Evolutionary conservation across 2,113 vertebrate species (phyloP).

Genomic region (Tretioscincus oriximinensis): DNA sequence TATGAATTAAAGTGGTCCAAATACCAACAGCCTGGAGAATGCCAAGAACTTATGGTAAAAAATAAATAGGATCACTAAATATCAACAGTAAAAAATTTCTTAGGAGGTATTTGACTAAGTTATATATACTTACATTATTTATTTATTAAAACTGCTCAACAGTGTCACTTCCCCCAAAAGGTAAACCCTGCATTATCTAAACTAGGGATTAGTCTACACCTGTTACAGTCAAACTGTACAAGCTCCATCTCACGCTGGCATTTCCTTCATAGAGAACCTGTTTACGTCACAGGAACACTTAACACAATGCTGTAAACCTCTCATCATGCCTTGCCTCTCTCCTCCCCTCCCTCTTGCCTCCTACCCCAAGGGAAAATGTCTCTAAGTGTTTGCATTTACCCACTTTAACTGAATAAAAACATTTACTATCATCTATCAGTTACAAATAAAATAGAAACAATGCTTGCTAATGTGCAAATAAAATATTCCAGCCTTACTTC

Average conservation of each 20-base stretch:
- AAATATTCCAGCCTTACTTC: constrained; percentile 66
- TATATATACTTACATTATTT: constrained; percentile 38
- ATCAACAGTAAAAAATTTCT: constrained; percentile 36
- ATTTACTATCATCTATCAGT: constrained; percentile 43
- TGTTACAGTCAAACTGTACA: constrained; percentile 64
- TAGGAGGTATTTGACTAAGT: constrained; percentile 44
- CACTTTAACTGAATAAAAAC: constrained; percentile 47
- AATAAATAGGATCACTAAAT: constrained; percentile 55
- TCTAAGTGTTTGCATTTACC: constrained; percentile 34
- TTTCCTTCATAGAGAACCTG: constrained; percentile 59
- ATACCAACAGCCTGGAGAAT: constrained; percentile 53
- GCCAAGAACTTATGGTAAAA: constrained; percentile 62
- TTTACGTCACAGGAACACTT: constrained; percentile 47
- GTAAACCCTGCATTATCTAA: constrained; percentile 26
- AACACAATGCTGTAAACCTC: constrained; percentile 45
- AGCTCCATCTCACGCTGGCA: constrained; percentile 43
- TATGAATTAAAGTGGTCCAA: constrained; percentile 55
- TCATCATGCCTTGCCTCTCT: constrained; percentile 39
- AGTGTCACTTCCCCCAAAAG: constrained; percentile 51
- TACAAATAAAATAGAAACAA: constrained; percentile 59
- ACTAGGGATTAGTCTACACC: constrained; percentile 64
- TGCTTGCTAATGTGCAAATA: constrained; percentile 54
- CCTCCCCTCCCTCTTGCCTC: neutral
- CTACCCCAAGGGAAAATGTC: constrained; percentile 32
- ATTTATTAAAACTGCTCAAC: constrained; percentile 34